These are phyloP conservation scores for Diadumene lineata DNA, from an alignment of 92 coral and sea anemone species.

Conservation along the genomic window DNA sequence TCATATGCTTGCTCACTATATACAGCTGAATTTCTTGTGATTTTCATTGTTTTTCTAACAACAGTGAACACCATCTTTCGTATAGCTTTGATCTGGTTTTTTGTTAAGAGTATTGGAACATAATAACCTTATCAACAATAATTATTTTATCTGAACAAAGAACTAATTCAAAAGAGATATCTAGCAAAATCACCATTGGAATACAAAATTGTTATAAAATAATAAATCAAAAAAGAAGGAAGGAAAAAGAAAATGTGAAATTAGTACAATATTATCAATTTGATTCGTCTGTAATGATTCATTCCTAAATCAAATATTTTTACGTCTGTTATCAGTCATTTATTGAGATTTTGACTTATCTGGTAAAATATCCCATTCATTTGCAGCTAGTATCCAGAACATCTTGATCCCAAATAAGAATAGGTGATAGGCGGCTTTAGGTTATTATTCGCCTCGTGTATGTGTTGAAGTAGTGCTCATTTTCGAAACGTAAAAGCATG, in stretches of 20 bases:
- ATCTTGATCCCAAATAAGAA: too few species aligned
- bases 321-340: too few species aligned
- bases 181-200: not conserved
- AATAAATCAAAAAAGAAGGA: not conserved
- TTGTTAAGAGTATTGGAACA: not conserved
- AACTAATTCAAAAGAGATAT: not conserved
- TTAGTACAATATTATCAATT: not conserved
- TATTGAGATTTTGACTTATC: too few species aligned
- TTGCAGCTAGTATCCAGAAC: too few species aligned
- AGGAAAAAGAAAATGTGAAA: not conserved
- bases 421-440: too few species aligned
- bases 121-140: conserved; percentile 25
- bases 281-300: too few species aligned
- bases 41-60: conserved; percentile 2
- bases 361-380: too few species aligned
- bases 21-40: not conserved
- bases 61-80: conserved; percentile 7
- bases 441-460: not conserved
- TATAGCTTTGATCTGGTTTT: too few species aligned
- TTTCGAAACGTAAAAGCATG: not conserved
- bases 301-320: too few species aligned
- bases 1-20: not conserved
- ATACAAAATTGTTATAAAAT: not conserved
- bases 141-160: not conserved
- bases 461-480: not conserved